These are phyloP conservation scores for Telenomus remus DNA, from an alignment of 1,140 invertebrate genomes.

Conservation along the genomic window DNA sequence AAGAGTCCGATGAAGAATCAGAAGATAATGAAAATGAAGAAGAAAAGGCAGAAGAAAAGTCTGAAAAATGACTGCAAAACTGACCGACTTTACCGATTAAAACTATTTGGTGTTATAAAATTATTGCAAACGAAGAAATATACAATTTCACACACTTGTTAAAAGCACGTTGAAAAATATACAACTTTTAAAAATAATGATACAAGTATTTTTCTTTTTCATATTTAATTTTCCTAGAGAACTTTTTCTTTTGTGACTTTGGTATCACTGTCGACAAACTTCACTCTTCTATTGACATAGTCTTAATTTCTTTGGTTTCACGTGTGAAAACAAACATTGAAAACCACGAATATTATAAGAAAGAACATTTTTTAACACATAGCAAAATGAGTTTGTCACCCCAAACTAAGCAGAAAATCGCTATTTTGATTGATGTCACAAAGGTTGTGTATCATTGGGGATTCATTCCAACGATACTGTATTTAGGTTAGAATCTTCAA, in stretches of 20 bases:
- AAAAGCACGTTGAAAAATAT: slow-evolving; percentile 31
- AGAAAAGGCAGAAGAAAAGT: slow-evolving; percentile 32
- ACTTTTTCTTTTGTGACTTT: not conserved
- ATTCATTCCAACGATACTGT: slow-evolving; percentile 81
- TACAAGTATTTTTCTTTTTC: not conserved
- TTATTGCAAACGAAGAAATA: slow-evolving; percentile 12
- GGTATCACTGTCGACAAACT: not conserved
- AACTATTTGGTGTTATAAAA: slow-evolving; percentile 23
- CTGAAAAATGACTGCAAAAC: not conserved
- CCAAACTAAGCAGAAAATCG: slow-evolving; percentile 78
- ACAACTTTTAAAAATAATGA: slow-evolving; percentile 8
- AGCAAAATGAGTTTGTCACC: slow-evolving; percentile 69
- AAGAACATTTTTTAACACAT: not conserved
- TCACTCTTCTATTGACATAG: not conserved
- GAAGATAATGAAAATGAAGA: slow-evolving; percentile 56
- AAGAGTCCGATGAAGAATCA: slow-evolving; percentile 55
- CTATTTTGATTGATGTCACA: slow-evolving; percentile 76
- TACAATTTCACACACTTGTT: slow-evolving; percentile 33
- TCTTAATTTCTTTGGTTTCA: not conserved
- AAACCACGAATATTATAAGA: not conserved
- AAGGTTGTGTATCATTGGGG: slow-evolving; percentile 82
- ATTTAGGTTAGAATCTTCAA: slow-evolving; percentile 78
- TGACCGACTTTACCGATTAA: slow-evolving; percentile 1
- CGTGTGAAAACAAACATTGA: not conserved
- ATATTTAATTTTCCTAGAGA: not conserved